Evolutionary conservation across 2,797 vertebrate species (phyloP).

Genomic region (Lepus oiostolus): DNA sequence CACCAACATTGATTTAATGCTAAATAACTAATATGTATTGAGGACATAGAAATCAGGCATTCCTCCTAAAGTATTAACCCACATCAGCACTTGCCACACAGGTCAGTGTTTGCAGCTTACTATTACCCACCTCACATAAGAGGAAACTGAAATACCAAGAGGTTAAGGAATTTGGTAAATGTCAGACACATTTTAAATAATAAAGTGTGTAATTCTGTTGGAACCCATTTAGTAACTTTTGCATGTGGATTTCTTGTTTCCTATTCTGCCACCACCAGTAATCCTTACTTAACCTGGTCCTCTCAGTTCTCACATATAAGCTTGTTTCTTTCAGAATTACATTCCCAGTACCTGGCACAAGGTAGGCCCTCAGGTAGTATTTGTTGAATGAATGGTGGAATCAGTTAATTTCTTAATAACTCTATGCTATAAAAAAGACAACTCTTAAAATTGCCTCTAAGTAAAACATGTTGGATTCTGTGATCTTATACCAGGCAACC

Average conservation of each 20-base stretch:
- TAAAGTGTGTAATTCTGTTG: not conserved
- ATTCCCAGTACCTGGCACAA: not conserved
- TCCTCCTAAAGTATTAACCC: conserved; percentile 9
- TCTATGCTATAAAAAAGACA: not conserved
- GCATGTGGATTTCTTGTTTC: not conserved
- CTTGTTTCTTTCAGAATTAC: conserved; percentile 1
- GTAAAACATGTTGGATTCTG: not conserved
- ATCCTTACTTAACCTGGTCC: not conserved
- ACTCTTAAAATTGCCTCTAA: not conserved
- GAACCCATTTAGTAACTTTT: not conserved
- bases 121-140: not conserved
- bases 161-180: conserved; percentile 6
- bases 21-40: conserved; percentile 56
- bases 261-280: not conserved
- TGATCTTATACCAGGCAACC: not conserved
- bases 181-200: not conserved
- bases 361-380: not conserved
- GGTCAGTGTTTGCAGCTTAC: not conserved
- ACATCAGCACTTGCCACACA: not conserved
- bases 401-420: not conserved
- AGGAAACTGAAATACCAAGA: not conserved
- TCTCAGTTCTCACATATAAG: not conserved
- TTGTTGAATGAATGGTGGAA: not conserved
- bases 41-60: not conserved
- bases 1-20: not conserved